These are phyloP conservation scores for Argynnis bischoffii DNA, from an alignment of 2,888 invertebrate genomes.

Conservation along the genomic window DNA sequence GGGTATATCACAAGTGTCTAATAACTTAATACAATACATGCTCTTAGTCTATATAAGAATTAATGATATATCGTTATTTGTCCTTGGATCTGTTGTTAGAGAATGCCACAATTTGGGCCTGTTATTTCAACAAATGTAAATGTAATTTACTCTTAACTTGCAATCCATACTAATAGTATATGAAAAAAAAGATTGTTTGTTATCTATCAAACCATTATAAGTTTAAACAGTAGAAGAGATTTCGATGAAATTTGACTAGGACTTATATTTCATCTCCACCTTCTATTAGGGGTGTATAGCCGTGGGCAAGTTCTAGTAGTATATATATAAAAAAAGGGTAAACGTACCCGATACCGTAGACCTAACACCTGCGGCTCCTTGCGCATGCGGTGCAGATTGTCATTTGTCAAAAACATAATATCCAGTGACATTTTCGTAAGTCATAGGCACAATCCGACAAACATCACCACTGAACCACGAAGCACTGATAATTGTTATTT, in stretches of 20 bases:
- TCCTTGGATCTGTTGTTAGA: neutral
- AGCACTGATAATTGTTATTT: slow-evolving; percentile 28
- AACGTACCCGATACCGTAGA: slow-evolving; percentile 75
- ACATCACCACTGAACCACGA: slow-evolving; percentile 54
- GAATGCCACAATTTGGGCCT: neutral
- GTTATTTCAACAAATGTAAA: neutral
- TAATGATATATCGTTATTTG: neutral
- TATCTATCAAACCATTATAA: too few species aligned
- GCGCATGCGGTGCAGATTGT: slow-evolving; percentile 76
- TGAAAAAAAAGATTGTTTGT: too few species aligned
- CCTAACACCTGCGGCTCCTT: slow-evolving; percentile 75
- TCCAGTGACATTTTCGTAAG: slow-evolving; percentile 67
- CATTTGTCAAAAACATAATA: slow-evolving; percentile 81
- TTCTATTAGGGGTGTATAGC: neutral
- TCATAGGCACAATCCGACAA: slow-evolving; percentile 50
- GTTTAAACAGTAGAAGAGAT: too few species aligned
- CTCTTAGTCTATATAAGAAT: too few species aligned
- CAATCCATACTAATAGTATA: too few species aligned
- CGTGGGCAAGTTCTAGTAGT: neutral
- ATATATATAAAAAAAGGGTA: neutral
- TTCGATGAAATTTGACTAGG: too few species aligned
- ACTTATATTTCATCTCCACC: too few species aligned
- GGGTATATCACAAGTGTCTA: neutral
- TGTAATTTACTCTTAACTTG: neutral
- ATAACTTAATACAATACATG: neutral